A percentile compares a stretch with the other conserved stretches of the same genome.
These are phyloP conservation scores for Synanthedon formicaeformis DNA, from an alignment of 2,888 invertebrate genomes.

Conservation along the genomic window DNA sequence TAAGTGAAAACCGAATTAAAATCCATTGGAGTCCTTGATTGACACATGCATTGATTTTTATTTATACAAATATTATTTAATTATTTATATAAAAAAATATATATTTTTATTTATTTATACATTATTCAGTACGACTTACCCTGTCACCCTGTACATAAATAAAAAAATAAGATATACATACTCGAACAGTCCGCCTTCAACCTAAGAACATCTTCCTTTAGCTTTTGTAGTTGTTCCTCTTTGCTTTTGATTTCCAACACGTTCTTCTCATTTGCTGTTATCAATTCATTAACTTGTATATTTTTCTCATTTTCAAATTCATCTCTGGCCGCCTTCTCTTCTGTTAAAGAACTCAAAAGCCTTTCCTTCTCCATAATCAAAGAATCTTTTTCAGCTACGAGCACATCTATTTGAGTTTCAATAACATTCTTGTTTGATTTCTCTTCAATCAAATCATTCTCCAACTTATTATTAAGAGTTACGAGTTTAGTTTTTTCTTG, in stretches of 20 bases:
- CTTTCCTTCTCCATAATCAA: constrained; percentile 7
- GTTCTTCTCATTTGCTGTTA: constrained; percentile 15
- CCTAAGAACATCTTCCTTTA: neutral
- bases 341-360: constrained; percentile 6
- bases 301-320: constrained; percentile 19
- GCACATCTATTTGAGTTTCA: constrained; percentile 11
- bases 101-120: too few relatives aligned
- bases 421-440: neutral
- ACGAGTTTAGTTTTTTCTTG: constrained; percentile 20
- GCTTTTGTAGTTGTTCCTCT: neutral
- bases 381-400: constrained; percentile 15
- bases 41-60: too few relatives aligned
- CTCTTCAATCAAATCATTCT: too few relatives aligned
- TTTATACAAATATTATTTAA: too few relatives aligned
- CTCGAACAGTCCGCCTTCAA: neutral
- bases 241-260: neutral
- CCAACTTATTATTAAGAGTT: neutral
- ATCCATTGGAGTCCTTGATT: too few relatives aligned
- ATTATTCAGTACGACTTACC: too few relatives aligned
- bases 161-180: neutral
- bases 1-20: too few relatives aligned
- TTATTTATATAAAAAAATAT: too few relatives aligned
- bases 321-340: constrained; percentile 21
- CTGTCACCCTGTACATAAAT: too few relatives aligned
- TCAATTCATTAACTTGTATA: constrained; percentile 12